Base-by-base conservation (phyloP, 2,888 invertebrate genomes). In the Eristalis intricaria region DNA sequence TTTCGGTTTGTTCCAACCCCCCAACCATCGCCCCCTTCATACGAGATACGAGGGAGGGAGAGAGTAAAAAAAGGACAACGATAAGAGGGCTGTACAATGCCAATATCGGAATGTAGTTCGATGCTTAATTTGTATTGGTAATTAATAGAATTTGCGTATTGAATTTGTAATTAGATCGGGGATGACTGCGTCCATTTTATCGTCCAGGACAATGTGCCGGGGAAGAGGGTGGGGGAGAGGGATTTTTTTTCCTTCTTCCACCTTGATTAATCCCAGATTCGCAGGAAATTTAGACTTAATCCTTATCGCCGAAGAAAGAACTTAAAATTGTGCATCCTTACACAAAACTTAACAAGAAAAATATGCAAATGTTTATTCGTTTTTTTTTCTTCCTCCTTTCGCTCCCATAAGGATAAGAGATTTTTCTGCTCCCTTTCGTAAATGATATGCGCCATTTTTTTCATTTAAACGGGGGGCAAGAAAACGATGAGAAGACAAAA, bases 141-240 rank as follows among this genome's bases (percentile, higher is more conserved):
- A 92, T 92, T 92, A 92, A 92, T 92, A 92, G 92, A 91, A 91
- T 90, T 91, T 91, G 92, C 90, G 90, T 89, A 86, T 89, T 89
- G 92, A 91, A 92, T 92, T 90, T 90, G 88, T 90, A 92, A 92
- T 92, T 91, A 92, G 91, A 70, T 74, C 32, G 35, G 69, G 38
- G 43, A 73, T 77, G 80, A 66, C 58, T 70, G 13, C 71, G 35
- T 63, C 19, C 13, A 19, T 63, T 50, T 75, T 38, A 29, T 74
- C 1, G 22, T 50, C 26, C 26, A 38, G 11, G n/a, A 22, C 4
- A 10, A 35, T 32, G 32, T 32, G 32, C 32, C 38, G 10, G 38
- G 38, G 13, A 19, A 1, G 8, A 8, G 19, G 43, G 43, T 5
- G n/a, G n/a, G n/a, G 60, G 10, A 11, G 22, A n/a, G 13, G 50